Evolutionary conservation across 2,113 vertebrate species (phyloP), one percentile per base, ranked within the genome.

Genomic region (Micronycteris hirsuta): DNA sequence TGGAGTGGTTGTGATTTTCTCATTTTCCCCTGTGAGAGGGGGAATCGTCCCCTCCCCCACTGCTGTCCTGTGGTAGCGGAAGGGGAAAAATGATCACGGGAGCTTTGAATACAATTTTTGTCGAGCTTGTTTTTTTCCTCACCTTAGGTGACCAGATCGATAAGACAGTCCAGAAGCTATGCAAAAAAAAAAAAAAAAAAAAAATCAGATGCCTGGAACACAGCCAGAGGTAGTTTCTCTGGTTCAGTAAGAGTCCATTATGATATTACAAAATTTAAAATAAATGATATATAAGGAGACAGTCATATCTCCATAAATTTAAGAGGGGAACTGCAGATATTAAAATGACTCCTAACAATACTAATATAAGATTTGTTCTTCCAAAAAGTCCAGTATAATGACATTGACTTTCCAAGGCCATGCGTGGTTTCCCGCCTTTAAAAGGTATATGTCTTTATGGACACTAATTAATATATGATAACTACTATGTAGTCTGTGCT

Each of bases 71-170:
- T 78, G n/a, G n/a, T 73, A 87, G 80, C 84, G 74, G 54, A 96
- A 94, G 45, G 89, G 88, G 14, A 9, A 65, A 95, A 86, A 93
- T 95, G 94, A 96, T 97, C 97, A 96, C 93, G 96, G 93, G 49
- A 61, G 65, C 96, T 96, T 92, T 95, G 96, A 96, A 85, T 94
- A 95, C 82, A 97, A 93, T 97, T 98, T 97, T 96, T 96, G 96
- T 98, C 89, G 95, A 98, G 93, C 91, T 96, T 94, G 89, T 77
- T 96, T 90, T 95, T 91, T 61, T 28, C 31, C 54, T 96, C 96
- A 97, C 96, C 96, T 97, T 92, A 95, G 96, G 96, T 98, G 96
- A 96, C 97, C 83, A 90, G 96, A 98, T 98, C 96, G 89, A 98
- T 97, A 96, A 96, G 90, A 94, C 65, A 96, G 96, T 90, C 89